Evolutionary conservation across 2,888 invertebrate genomes (phyloP), one percentile per base, ranked within the genome.

Genomic region (Orthosia incerta): DNA sequence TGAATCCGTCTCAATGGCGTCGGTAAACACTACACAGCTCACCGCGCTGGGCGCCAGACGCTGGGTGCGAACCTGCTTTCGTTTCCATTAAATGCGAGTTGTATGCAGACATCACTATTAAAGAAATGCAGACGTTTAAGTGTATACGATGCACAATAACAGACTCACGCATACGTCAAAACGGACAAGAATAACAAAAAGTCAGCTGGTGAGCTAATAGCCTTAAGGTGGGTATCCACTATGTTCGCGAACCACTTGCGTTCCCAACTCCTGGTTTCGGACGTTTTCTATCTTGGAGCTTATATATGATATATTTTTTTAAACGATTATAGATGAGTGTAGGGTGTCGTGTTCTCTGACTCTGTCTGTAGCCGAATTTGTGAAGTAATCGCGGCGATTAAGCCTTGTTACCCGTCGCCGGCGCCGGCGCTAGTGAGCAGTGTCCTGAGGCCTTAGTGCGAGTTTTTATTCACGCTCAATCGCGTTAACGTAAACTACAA

Each of bases 351-450:
- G 50, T 11, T 11, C 0, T 20, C 12, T 13, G 53, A 55, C 18
- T 74, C 26, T 55, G 56, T 53, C 48, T 60, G 70, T 76, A 66
- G 50, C 20, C 48, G 71, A 79, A 82, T 80, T 79, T 63, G 82
- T 74, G 68, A 76, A 77, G 82, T 87, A 80, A 85, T 87, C 75
- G 63, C 48, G 64, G 64, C 62, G 59, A 71, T 68, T 71, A 67
- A 76, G 56, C 65, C 50, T 50, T 62, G 61, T 71, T 63, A 12
- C 55, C 50, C 23, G 31, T n/a, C 45, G 26, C 26, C 4, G 26
- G 3, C n/a, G n/a, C 57, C 20, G 20, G 20, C 57, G 55, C 70
- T 53, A 71, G 71, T 73, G 62, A 76, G 53, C 66, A 62, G n/a
- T n/a, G n/a, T n/a, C n/a, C n/a, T n/a, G n/a, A n/a, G n/a, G n/a